Evolutionary conservation across 2,113 vertebrate genomes (phyloP), one percentile per base, ranked within the genome.

Genomic region (Gopherus flavomarginatus): DNA sequence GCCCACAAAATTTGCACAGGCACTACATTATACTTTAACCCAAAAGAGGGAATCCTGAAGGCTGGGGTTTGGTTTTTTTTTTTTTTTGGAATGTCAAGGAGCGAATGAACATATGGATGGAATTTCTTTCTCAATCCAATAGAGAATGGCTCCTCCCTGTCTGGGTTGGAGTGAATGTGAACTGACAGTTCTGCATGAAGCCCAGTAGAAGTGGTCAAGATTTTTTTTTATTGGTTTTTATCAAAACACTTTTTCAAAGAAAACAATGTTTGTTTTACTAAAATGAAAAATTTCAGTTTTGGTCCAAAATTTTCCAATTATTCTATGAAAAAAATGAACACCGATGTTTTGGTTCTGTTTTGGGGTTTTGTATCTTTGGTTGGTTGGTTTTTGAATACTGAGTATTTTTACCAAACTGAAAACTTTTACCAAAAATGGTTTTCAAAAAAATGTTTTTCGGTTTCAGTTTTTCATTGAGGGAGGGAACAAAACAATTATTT

Each of bases 241-340:
- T 85, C 91, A 93, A 95, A 96, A 94, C 83, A 90, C 65, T 57
- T 95, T 94, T 87, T 86, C 81, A 72, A 90, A 90, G 57, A 88
- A 57, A 57, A 27, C 10, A 57, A 54, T 54, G 3, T 54, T 53
- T 53, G 52, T 53, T 54, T 54, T 54, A 54, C 21, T 54, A 54
- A 57, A 57, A 27, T 57, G 56, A 26, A 57, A 27, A 26, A 11
- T 57, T 27, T 57, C 56, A 4, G 11, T 57, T 57, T 57, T 57
- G 11, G 56, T 56, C 24, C 56, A 57, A 57, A 57, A 57, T 26
- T 57, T 57, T 57, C 56, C 56, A 27, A 11, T 10, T 57, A 9
- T 88, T 88, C 79, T 92, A 65, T 22, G 83, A 90, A 80, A 56
- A 95, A 72, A 89, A 93, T 84, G 2, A 90, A 86, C 16, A 9